Percentiles rank a stretch among this genome's conserved stretches.
Conservation (phyloP, 1,140 invertebrate genomes). For the Tribolium castaneum region DNA sequence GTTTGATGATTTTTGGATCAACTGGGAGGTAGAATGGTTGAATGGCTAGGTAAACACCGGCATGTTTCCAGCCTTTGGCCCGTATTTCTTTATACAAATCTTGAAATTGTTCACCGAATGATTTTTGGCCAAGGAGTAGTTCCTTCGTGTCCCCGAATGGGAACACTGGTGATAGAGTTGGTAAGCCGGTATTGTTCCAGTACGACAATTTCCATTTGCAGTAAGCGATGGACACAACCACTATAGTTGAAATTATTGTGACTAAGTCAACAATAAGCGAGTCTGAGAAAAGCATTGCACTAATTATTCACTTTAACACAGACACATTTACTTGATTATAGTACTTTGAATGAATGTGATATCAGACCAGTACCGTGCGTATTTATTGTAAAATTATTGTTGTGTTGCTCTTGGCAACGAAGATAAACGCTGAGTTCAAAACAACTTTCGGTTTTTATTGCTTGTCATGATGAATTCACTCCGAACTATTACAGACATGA, state of each 20-base stretch:
- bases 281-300: neutral
- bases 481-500: neutral
- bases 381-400: neutral
- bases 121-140: conserved; percentile 44
- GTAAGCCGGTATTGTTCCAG: conserved; percentile 53
- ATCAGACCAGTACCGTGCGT: neutral
- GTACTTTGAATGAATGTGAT: neutral
- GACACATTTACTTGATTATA: too few relatives aligned
- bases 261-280: neutral
- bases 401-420: neutral
- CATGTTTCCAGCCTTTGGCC: conserved; percentile 41
- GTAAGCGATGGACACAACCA: neutral
- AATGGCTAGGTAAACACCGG: conserved; percentile 63
- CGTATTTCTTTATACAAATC: conserved; percentile 51
- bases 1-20: conserved; percentile 66
- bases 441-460: neutral
- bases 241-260: neutral
- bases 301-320: too few relatives aligned
- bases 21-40: conserved; percentile 63
- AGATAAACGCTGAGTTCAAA: neutral
- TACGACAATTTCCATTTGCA: conserved; percentile 50
- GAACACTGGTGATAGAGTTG: conserved; percentile 51
- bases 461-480: neutral
- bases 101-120: conserved; percentile 52
- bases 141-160: conserved; percentile 56